Evolutionary conservation across 1,140 invertebrate species (phyloP).

Genomic region (Drosophila sucinea): DNA sequence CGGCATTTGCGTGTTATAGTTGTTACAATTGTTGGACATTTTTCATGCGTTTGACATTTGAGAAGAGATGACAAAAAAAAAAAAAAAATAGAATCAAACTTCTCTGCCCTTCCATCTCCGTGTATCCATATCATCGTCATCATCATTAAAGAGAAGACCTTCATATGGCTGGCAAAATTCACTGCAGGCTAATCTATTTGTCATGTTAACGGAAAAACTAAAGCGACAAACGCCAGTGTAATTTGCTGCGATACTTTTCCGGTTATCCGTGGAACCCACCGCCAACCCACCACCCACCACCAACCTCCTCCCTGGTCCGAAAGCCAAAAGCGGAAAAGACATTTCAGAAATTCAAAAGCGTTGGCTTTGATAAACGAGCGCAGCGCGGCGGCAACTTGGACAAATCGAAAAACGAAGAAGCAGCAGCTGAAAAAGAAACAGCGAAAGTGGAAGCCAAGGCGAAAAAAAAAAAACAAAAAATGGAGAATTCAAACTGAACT

Average conservation of each 20-base stretch:
- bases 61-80: neutral
- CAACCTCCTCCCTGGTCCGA: neutral
- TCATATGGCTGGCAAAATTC: slow-evolving; percentile 16
- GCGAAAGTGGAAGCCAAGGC: slow-evolving; percentile 5
- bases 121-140: slow-evolving; percentile 35
- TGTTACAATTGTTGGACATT: slow-evolving; percentile 40
- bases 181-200: slow-evolving; percentile 68
- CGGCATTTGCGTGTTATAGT: slow-evolving; percentile 23
- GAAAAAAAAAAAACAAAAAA: slow-evolving; percentile 3
- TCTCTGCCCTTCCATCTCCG: slow-evolving; percentile 51
- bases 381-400: slow-evolving; percentile 43
- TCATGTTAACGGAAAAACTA: slow-evolving; percentile 70
- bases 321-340: slow-evolving; percentile 61
- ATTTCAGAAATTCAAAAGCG: slow-evolving; percentile 78
- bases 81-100: slow-evolving; percentile 26
- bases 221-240: slow-evolving; percentile 68
- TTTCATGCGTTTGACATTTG: slow-evolving; percentile 73
- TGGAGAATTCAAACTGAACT: neutral
- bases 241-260: slow-evolving; percentile 75
- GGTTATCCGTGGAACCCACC: neutral
- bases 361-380: slow-evolving; percentile 75
- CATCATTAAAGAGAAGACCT: slow-evolving; percentile 62
- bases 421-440: slow-evolving; percentile 16
- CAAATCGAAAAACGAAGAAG: slow-evolving; percentile 24
- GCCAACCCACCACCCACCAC: neutral